Conservation (phyloP, 2,888 invertebrate genomes). For the Ecdyonurus torrentis region DNA sequence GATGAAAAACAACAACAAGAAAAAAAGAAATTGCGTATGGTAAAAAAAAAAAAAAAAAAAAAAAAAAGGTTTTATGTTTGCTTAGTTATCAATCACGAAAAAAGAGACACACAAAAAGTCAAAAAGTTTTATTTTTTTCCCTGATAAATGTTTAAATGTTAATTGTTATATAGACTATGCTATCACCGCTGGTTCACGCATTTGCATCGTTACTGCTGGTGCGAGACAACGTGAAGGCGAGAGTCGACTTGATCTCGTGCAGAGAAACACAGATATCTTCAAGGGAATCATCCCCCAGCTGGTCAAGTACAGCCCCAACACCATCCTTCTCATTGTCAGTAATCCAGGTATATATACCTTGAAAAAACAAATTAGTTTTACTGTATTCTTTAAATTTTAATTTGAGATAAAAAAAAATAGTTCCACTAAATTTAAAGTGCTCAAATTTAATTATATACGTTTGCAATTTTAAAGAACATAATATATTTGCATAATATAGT, state of each 20-base stretch:
- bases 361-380: neutral
- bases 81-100: too few species aligned
- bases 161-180: conserved; percentile 57
- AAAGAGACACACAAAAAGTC: too few species aligned
- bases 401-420: neutral
- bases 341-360: conserved; percentile 49
- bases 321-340: conserved; percentile 70
- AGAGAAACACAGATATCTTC: conserved; percentile 78
- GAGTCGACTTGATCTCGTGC: conserved; percentile 68
- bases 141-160: too few species aligned
- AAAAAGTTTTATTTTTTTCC: too few species aligned
- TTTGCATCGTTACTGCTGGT: conserved; percentile 84
- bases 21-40: neutral
- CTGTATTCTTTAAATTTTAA: neutral
- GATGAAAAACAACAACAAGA: neutral
- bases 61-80: too few species aligned
- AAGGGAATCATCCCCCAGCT: conserved; percentile 70
- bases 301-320: conserved; percentile 68
- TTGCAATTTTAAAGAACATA: too few species aligned
- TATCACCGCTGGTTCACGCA: conserved; percentile 57
- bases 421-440: neutral
- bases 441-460: neutral
- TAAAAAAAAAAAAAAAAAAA: neutral
- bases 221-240: conserved; percentile 83
- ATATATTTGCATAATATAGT: too few species aligned